Conservation (phyloP, 2,113 vertebrate species). For the Columba livia region DNA sequence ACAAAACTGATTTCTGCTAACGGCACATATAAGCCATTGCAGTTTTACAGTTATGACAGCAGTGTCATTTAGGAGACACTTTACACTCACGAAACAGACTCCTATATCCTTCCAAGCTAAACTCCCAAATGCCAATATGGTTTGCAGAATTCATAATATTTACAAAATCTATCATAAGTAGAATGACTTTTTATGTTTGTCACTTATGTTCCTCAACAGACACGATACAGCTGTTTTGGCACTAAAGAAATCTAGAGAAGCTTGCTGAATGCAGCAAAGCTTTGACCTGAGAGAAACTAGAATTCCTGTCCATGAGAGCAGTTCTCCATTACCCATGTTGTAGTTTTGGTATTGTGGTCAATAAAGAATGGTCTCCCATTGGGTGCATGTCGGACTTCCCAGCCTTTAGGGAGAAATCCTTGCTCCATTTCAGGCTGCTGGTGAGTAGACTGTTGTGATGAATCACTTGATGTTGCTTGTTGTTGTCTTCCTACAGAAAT, state of each 20-base stretch:
- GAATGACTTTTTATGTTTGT: background rate
- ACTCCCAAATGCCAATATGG: background rate
- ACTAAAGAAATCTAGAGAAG: background rate
- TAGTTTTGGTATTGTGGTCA: slow-evolving; percentile 93
- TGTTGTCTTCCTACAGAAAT: slow-evolving; percentile 51
- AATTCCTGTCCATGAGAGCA: background rate
- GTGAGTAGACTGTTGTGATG: slow-evolving; percentile 68
- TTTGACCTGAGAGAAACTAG: background rate
- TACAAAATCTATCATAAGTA: no score
- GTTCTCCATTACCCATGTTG: slow-evolving; percentile 86
- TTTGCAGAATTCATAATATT: background rate
- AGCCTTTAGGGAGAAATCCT: slow-evolving; percentile 85
- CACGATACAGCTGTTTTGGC: background rate
- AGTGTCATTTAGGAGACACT: background rate
- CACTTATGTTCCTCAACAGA: background rate
- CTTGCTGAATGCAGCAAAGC: background rate
- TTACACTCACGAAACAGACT: background rate
- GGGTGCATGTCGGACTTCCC: slow-evolving; percentile 91
- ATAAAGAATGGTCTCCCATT: slow-evolving; percentile 94
- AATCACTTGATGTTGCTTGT: slow-evolving; percentile 49
- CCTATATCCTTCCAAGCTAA: background rate
- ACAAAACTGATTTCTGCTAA: background rate
- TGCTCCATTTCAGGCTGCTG: slow-evolving; percentile 71
- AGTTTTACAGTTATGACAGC: background rate
- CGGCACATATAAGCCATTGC: background rate